Evolutionary conservation across 2,888 invertebrate species (phyloP).

Genomic region (Drosophila paracracens): DNA sequence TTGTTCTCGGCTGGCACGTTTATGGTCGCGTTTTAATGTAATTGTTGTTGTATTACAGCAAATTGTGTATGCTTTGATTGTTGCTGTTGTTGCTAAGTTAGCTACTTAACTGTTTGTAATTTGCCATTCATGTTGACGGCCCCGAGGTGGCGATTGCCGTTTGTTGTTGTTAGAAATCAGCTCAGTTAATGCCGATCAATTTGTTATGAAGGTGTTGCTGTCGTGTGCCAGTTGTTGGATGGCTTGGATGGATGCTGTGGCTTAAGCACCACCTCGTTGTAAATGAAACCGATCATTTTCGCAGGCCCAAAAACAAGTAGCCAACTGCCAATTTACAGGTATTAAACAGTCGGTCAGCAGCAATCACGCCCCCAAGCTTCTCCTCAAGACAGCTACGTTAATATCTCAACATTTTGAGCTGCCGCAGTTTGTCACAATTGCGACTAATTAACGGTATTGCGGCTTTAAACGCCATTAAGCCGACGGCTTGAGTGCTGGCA

Average conservation of each 20-base stretch:
- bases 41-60: slow-evolving; percentile 82
- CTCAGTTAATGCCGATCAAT: slow-evolving; percentile 65
- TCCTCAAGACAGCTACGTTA: background rate
- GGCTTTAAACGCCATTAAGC: slow-evolving; percentile 46
- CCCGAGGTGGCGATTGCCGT: slow-evolving; percentile 71
- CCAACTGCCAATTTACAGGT: slow-evolving; percentile 54
- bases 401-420: slow-evolving; percentile 16
- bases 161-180: slow-evolving; percentile 60
- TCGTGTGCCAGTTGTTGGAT: slow-evolving; percentile 61
- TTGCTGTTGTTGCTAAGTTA: slow-evolving; percentile 50
- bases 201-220: slow-evolving; percentile 59
- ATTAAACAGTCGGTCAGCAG: slow-evolving; percentile 18
- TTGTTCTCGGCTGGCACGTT: slow-evolving; percentile 64
- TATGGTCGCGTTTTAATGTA: slow-evolving; percentile 82
- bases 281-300: slow-evolving; percentile 18
- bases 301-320: slow-evolving; percentile 48
- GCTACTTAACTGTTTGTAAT: slow-evolving; percentile 68
- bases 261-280: slow-evolving; percentile 15
- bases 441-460: slow-evolving; percentile 46
- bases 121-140: slow-evolving; percentile 78
- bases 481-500: slow-evolving; percentile 21
- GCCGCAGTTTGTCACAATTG: slow-evolving; percentile 27
- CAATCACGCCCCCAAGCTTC: slow-evolving; percentile 9
- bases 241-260: slow-evolving; percentile 6
- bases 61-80: slow-evolving; percentile 69